phyloP scores from a whole-genome alignment of 2,888 invertebrate genomes.

The Hybos culiciformis region DNA sequence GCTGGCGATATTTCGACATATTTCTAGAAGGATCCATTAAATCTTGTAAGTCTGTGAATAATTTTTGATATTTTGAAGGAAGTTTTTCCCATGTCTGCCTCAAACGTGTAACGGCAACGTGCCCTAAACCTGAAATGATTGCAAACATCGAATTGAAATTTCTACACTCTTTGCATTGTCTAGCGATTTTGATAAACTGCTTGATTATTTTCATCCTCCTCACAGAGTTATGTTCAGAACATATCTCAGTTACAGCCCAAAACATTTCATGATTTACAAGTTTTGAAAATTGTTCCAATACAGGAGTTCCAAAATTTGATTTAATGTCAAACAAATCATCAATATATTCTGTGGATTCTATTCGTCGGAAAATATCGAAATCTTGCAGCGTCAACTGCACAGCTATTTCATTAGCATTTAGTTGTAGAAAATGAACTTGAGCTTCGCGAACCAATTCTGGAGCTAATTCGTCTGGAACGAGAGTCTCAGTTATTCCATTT shows the following conservation, averaged over 20 bases:
- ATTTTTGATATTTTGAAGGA: conserved; percentile 85
- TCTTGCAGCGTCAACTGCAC: conserved; percentile 93
- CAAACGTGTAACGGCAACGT: conserved; percentile 85
- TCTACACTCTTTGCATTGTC: conserved; percentile 95
- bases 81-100: conserved; percentile 95
- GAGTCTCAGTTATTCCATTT: conserved; percentile 82
- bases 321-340: conserved; percentile 80
- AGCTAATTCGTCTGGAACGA: conserved; percentile 93
- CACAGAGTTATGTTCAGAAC: conserved; percentile 82
- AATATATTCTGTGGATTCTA: conserved; percentile 96
- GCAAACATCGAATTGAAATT: conserved; percentile 99
- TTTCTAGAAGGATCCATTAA: conserved; percentile 98
- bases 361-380: conserved; percentile 83
- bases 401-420: conserved; percentile 92
- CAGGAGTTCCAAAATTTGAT: conserved; percentile 82
- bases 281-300: conserved; percentile 86
- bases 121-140: conserved; percentile 92
- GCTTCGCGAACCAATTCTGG: conserved; percentile 85
- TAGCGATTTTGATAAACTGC: conserved; percentile 96
- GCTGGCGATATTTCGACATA: conserved; percentile 96
- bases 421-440: conserved; percentile 81
- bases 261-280: conserved; percentile 98
- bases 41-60: conserved; percentile 87
- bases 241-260: conserved; percentile 98
- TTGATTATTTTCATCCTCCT: conserved; percentile 93